phyloP scores from a whole-genome alignment of 2,888 invertebrate species.

The Creontiades dilutus region DNA sequence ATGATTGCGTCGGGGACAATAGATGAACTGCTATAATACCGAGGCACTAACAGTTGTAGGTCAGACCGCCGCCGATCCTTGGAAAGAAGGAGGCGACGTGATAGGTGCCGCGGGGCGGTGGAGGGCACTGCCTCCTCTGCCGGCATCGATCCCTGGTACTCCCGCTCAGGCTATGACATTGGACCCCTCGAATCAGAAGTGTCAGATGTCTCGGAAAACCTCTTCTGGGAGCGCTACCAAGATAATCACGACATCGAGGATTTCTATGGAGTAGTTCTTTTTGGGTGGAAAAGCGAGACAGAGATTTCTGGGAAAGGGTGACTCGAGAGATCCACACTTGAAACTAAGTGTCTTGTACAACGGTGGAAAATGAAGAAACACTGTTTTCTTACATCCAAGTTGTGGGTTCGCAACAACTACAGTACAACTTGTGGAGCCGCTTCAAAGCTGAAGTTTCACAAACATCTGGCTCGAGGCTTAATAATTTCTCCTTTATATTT shows the following conservation, averaged over 20 bases:
- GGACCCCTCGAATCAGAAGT: conserved; percentile 46
- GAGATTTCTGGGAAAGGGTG: background rate
- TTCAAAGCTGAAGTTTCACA: too few relatives aligned
- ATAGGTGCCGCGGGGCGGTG: background rate
- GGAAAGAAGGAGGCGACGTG: background rate
- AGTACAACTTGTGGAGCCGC: too few relatives aligned
- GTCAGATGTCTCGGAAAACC: conserved; percentile 24
- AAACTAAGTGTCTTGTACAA: background rate
- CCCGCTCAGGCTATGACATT: conserved; percentile 14
- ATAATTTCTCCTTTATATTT: too few relatives aligned
- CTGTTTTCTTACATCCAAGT: too few relatives aligned
- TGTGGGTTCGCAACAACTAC: too few relatives aligned
- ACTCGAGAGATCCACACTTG: background rate
- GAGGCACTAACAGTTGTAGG: conserved; percentile 22
- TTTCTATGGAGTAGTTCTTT: background rate
- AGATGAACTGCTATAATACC: background rate
- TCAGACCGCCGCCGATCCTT: conserved; percentile 27
- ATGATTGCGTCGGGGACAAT: background rate
- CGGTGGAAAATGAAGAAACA: background rate
- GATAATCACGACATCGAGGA: background rate
- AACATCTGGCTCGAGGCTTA: too few relatives aligned
- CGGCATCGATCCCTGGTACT: conserved; percentile 9
- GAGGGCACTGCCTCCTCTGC: conserved; percentile 4
- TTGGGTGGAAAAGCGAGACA: background rate
- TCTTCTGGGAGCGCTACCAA: background rate